A percentile compares a stretch with the other conserved stretches of the same genome.
These are phyloP conservation scores for Acanthosepion lycidas DNA, from an alignment of 2,888 invertebrate genomes.

Conservation along the genomic window DNA sequence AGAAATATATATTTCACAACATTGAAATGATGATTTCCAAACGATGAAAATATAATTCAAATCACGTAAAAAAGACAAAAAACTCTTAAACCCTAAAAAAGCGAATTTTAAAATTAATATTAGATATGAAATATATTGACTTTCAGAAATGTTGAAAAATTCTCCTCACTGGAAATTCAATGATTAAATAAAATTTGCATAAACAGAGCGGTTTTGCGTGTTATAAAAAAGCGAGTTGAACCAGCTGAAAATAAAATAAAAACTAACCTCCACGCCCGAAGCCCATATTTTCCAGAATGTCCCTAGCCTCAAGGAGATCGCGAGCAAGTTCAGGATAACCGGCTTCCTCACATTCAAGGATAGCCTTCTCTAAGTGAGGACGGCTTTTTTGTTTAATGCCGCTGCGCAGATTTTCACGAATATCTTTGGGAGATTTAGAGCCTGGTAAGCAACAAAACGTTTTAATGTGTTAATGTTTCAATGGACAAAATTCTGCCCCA, in stretches of 20 bases:
- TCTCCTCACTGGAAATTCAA: no score
- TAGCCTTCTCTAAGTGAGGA: background rate
- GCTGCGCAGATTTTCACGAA: background rate
- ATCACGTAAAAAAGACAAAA: background rate
- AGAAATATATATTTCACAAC: background rate
- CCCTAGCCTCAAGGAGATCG: background rate
- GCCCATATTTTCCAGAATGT: constrained; percentile 6
- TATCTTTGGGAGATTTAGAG: constrained; percentile 15
- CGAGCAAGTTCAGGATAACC: constrained; percentile 38
- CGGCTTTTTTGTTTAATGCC: constrained; percentile 40
- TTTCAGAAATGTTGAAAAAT: no score
- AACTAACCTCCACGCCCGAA: constrained; percentile 38
- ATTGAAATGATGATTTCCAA: background rate
- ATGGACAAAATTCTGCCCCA: no score
- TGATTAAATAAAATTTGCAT: no score
- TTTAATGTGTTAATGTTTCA: no score
- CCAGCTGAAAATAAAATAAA: background rate
- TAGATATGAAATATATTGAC: no score
- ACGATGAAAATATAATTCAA: background rate
- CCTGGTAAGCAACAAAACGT: constrained; percentile 34
- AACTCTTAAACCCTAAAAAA: background rate
- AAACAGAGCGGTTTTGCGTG: background rate
- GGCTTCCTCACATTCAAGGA: background rate
- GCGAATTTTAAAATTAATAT: background rate
- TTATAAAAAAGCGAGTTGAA: background rate